A percentile compares a stretch with the other conserved stretches of the same genome.
These are phyloP conservation scores for Amphimallon solstitiale DNA, from an alignment of 2,888 invertebrate genomes.

Conservation along the genomic window DNA sequence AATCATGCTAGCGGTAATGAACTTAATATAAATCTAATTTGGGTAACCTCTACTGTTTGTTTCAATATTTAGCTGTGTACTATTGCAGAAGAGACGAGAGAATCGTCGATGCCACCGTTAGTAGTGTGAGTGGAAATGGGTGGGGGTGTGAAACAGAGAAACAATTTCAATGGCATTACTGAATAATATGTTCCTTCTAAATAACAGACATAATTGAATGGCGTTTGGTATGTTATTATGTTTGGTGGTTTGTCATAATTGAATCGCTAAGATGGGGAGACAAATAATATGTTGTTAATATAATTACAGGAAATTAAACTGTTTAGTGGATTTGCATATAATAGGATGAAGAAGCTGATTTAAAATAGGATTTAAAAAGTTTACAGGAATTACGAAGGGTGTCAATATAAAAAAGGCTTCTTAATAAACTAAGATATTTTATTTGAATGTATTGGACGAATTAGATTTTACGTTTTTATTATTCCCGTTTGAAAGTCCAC, in stretches of 20 bases:
- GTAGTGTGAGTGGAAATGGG: neutral
- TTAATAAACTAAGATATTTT: too few species aligned
- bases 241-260: neutral
- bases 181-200: slow-evolving; percentile 12
- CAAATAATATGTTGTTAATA: neutral
- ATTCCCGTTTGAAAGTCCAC: too few species aligned
- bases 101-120: neutral
- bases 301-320: neutral
- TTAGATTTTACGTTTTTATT: too few species aligned
- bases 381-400: too few species aligned
- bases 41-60: slow-evolving; percentile 9
- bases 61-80: neutral
- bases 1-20: slow-evolving; percentile 23
- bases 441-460: too few species aligned
- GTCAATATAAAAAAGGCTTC: too few species aligned
- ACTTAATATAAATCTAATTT: slow-evolving; percentile 27
- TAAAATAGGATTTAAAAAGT: too few species aligned
- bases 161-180: neutral
- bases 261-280: neutral
- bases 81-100: too few species aligned
- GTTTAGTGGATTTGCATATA: neutral
- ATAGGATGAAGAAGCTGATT: too few species aligned
- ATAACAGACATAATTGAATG: neutral
- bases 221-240: neutral
- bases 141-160: slow-evolving; percentile 2